phyloP scores from a whole-genome alignment of 2,797 vertebrate genomes.

The Halcyon chelicuti region DNA sequence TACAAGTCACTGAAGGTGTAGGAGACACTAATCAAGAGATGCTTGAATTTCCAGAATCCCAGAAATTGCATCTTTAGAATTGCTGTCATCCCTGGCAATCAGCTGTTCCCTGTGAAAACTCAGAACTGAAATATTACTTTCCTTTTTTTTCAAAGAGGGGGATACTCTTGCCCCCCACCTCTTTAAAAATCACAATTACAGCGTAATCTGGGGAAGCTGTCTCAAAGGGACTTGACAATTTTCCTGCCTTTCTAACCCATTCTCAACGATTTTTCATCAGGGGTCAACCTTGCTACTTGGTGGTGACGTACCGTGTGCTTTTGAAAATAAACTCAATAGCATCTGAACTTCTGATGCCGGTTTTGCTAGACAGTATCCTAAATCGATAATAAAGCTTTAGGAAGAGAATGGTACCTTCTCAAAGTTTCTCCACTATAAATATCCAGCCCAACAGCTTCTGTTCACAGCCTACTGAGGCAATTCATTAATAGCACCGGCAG shows the following conservation, averaged over 20 bases:
- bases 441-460: not conserved
- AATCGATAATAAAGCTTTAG: not conserved
- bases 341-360: not conserved
- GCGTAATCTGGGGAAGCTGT: not conserved
- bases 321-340: not conserved
- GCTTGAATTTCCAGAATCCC: not conserved
- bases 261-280: not conserved
- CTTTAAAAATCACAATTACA: not conserved
- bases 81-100: not conserved
- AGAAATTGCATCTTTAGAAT: not conserved
- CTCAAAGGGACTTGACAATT: not conserved
- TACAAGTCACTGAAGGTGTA: not conserved
- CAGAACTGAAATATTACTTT: not conserved
- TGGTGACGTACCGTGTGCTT: not conserved
- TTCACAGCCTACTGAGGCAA: not conserved
- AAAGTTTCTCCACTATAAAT: not conserved
- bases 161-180: not conserved
- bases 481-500: not conserved
- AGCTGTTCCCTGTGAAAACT: not conserved
- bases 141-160: not conserved
- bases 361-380: not conserved
- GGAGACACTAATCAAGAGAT: not conserved
- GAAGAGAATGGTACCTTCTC: not conserved
- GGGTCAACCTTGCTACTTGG: not conserved
- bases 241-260: not conserved